phyloP scores from a whole-genome alignment of 2,797 vertebrate genomes.

The Sparidentex hasta region DNA sequence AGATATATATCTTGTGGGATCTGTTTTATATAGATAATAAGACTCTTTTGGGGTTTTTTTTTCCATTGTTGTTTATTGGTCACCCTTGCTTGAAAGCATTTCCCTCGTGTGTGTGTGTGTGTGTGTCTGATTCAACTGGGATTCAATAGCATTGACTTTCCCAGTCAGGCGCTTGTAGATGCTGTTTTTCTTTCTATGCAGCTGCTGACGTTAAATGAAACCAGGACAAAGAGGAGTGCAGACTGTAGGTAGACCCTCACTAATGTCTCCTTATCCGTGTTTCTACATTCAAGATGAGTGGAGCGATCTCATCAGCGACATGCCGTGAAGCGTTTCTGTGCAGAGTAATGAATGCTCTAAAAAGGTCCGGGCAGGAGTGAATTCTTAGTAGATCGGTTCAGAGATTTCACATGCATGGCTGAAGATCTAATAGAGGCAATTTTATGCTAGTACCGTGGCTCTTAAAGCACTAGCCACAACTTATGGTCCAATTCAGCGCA shows the following conservation, averaged over 20 bases:
- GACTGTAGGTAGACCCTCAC: slow-evolving; percentile 8
- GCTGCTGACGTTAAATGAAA: slow-evolving; percentile 32
- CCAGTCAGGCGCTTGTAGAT: background rate
- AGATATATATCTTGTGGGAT: background rate
- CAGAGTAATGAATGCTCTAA: slow-evolving; percentile 21
- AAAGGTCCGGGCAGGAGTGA: slow-evolving; percentile 9
- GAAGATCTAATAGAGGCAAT: slow-evolving; percentile 39
- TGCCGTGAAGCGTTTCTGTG: slow-evolving; percentile 9
- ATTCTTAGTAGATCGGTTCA: slow-evolving; percentile 29
- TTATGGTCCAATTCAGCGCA: slow-evolving; percentile 26
- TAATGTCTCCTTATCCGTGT: slow-evolving; percentile 30
- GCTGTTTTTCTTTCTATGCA: background rate
- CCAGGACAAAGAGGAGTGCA: slow-evolving; percentile 14
- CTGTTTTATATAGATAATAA: background rate
- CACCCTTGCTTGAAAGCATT: background rate
- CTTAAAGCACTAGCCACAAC: slow-evolving; percentile 18
- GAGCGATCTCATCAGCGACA: slow-evolving; percentile 1
- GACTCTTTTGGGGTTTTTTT: background rate
- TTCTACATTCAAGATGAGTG: slow-evolving; percentile 1
- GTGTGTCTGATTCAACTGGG: background rate
- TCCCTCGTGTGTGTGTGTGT: background rate
- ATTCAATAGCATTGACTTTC: slow-evolving; percentile 10
- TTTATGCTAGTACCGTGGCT: slow-evolving; percentile 20
- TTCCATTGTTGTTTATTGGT: background rate
- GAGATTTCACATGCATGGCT: slow-evolving; percentile 40